These are phyloP conservation scores for Halictus quadricinctus DNA, from an alignment of 2,888 invertebrate genomes.

Conservation along the genomic window DNA sequence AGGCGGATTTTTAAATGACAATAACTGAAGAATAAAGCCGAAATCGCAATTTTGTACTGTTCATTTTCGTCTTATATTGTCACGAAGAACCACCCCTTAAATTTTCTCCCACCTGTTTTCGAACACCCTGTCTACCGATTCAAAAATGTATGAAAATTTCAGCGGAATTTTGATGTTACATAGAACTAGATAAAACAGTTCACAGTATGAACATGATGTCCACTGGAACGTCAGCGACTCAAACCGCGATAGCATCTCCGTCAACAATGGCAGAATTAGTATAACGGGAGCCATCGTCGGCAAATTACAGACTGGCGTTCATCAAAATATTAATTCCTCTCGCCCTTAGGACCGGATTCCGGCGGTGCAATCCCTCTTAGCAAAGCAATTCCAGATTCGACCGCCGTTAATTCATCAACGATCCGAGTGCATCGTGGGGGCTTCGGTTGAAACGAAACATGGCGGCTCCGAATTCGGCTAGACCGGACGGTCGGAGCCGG, in stretches of 20 bases:
- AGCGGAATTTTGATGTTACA: no score
- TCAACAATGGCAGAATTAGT: neutral
- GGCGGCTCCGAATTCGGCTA: neutral
- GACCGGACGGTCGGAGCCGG: no score
- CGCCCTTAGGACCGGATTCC: neutral
- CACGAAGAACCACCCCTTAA: no score
- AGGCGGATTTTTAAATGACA: no score
- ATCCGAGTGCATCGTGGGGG: neutral
- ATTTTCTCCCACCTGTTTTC: no score
- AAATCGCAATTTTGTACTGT: no score
- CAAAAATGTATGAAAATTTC: no score
- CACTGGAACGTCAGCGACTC: neutral
- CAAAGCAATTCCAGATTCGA: neutral
- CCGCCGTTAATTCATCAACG: constrained; percentile 6
- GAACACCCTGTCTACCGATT: no score
- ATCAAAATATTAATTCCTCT: constrained; percentile 12
- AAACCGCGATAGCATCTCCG: neutral
- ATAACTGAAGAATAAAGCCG: no score
- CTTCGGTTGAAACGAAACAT: constrained; percentile 33
- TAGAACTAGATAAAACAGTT: neutral
- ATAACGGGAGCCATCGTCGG: neutral
- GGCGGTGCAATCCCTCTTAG: neutral
- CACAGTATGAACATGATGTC: neutral
- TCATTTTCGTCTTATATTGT: no score
- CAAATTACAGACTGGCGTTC: neutral